Percentiles rank a stretch among this genome's conserved stretches.
phyloP scores from a whole-genome alignment of 2,113 vertebrate species.

The Empidonax traillii region DNA sequence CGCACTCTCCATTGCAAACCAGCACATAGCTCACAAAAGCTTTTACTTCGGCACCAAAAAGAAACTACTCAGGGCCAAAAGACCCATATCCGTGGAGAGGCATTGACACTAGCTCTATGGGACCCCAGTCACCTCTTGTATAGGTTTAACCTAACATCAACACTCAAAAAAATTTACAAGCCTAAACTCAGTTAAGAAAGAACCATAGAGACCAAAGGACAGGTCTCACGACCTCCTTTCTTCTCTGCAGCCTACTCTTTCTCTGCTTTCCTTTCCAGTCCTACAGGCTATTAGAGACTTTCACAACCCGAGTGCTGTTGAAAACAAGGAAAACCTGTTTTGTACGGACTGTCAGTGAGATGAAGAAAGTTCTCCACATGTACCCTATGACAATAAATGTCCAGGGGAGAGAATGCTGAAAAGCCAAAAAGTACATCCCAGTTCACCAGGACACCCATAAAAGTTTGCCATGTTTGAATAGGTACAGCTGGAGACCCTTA shows the following conservation, averaged over 20 bases:
- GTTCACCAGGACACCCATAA: neutral
- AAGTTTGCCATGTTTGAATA: neutral
- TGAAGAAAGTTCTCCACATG: neutral
- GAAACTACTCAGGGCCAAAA: neutral
- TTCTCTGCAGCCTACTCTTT: neutral
- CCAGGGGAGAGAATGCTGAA: neutral
- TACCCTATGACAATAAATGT: neutral
- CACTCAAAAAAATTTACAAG: neutral
- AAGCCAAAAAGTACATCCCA: neutral
- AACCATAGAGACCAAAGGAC: neutral
- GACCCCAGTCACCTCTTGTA: neutral
- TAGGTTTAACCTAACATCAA: neutral
- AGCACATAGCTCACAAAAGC: neutral
- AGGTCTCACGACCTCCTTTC: neutral
- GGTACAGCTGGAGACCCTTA: neutral
- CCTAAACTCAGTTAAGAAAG: neutral
- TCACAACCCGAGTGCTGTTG: neutral
- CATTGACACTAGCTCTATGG: neutral
- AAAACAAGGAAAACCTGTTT: neutral
- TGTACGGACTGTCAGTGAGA: neutral
- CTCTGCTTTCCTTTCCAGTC: neutral
- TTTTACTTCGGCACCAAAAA: neutral
- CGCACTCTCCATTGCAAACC: neutral
- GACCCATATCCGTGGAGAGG: neutral
- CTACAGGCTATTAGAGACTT: neutral